Percentiles rank a stretch among this genome's conserved stretches.
phyloP scores from a whole-genome alignment of 2,888 invertebrate species.

The Galerucella nymphaeae region DNA sequence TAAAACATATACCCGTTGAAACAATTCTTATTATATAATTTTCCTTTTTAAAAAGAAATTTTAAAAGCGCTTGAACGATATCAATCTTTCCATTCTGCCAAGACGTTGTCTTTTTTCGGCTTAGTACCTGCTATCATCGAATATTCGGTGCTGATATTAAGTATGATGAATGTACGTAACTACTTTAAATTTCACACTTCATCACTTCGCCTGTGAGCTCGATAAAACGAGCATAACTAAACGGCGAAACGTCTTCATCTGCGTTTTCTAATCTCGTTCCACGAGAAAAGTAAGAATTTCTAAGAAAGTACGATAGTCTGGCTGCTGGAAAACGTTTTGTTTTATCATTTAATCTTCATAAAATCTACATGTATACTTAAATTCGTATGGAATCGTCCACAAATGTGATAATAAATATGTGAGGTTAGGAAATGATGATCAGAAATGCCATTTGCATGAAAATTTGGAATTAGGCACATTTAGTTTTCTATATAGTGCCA shows the following conservation, averaged over 20 bases:
- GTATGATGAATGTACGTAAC: conserved; percentile 12
- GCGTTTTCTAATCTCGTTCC: neutral
- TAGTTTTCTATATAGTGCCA: no score
- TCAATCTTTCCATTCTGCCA: neutral
- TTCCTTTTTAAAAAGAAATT: neutral
- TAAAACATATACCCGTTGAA: no score
- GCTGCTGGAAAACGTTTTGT: neutral
- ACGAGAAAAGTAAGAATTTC: neutral
- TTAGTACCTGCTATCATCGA: conserved; percentile 7
- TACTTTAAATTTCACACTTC: conserved; percentile 16
- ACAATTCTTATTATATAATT: neutral
- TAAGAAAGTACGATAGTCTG: neutral
- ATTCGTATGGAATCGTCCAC: no score
- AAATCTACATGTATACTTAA: no score
- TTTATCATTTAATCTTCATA: neutral
- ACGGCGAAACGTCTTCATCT: neutral
- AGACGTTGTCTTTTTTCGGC: neutral
- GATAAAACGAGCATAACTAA: neutral
- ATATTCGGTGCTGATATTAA: no score
- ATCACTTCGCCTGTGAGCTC: conserved; percentile 1
- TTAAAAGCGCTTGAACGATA: neutral
- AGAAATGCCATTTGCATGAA: no score
- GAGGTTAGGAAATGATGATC: no score
- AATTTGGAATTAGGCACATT: no score
- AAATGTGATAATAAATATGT: no score